Evolutionary conservation across 2,113 vertebrate species (phyloP), one percentile per base, ranked within the genome.

Genomic region (Monarcha castaneiventris): DNA sequence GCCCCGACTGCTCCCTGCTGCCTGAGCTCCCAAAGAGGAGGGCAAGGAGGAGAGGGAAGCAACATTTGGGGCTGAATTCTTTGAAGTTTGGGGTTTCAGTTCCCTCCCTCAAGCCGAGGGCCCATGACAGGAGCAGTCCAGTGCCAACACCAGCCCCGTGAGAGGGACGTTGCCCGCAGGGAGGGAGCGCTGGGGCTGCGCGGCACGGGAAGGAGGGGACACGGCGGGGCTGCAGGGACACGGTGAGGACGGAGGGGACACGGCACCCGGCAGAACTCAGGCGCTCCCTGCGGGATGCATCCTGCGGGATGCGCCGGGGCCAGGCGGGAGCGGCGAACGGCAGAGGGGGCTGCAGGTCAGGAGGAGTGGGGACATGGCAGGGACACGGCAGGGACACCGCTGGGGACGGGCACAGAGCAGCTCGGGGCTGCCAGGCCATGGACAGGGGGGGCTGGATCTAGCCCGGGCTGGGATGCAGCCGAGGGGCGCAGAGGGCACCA

Each of bases 331-430:
- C 29, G 9, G 33, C 55, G 90, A 77, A 97, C 93, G 69, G 97
- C 91, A 97, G 96, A 94, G 95, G 96, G 95, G 96, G 95, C 96
- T 97, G 94, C 96, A 97, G 94, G 93, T 95, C 95, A 95, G 96
- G 35, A 90, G 91, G 95, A 96, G 90, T 19, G 15, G 92, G 82
- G 61, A 89, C 89, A 46, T 1, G 0, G 49, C 37, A 7, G 87
- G 41, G 39, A 30, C 61, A 9, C 30, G 5, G 61, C 48, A 5
- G 33, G 79, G 74, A 90, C 79, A 37, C 5, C 3, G 19, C 25
- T 9, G 77, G 78, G 69, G 48, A 87, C 82, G 33, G 15, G 48
- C 9, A 6, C 2, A 26, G 75, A 80, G 43, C 73, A 8, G 55
- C 51, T 48, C 44, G 4, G 69, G 26, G 55, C 51, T 71, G 49